These are phyloP conservation scores for Oxytorus armatus DNA, from an alignment of 2,888 invertebrate genomes.

Conservation along the genomic window DNA sequence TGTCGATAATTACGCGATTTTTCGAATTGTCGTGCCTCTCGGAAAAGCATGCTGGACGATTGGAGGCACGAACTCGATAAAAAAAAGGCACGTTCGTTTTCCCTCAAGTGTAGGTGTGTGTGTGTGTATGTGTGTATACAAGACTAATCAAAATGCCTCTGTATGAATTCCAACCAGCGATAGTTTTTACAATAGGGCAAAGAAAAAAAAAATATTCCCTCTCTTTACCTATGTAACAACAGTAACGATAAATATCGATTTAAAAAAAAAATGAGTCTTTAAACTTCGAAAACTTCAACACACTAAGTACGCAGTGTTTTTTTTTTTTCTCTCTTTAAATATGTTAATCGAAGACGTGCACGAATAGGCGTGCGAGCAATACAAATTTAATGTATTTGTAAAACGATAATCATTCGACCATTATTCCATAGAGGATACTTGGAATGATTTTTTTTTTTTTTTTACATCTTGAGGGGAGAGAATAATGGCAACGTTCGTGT, in stretches of 20 bases:
- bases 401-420: conserved; percentile 50
- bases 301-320: conserved; percentile 77
- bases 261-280: conserved; percentile 69
- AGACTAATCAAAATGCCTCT: conserved; percentile 23
- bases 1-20: conserved; percentile 20
- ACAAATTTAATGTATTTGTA: conserved; percentile 49
- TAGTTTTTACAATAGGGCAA: conserved; percentile 41
- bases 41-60: conserved; percentile 47
- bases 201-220: conserved; percentile 47
- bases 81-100: conserved; percentile 60
- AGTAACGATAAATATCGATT: conserved; percentile 65
- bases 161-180: conserved; percentile 28
- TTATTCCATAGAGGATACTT: conserved; percentile 53
- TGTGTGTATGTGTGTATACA: background rate
- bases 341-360: conserved; percentile 57
- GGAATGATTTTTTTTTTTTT: conserved; percentile 56
- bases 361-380: conserved; percentile 67
- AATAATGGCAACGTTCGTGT: conserved; percentile 34
- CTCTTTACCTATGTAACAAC: conserved; percentile 62
- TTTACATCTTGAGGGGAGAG: background rate
- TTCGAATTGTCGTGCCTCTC: conserved; percentile 24
- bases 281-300: conserved; percentile 84
- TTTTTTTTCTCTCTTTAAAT: conserved; percentile 22
- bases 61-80: conserved; percentile 45
- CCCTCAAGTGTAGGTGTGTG: background rate